phyloP scores from a whole-genome alignment of 2,888 invertebrate species.

The Eutolmus rufibarbis region DNA sequence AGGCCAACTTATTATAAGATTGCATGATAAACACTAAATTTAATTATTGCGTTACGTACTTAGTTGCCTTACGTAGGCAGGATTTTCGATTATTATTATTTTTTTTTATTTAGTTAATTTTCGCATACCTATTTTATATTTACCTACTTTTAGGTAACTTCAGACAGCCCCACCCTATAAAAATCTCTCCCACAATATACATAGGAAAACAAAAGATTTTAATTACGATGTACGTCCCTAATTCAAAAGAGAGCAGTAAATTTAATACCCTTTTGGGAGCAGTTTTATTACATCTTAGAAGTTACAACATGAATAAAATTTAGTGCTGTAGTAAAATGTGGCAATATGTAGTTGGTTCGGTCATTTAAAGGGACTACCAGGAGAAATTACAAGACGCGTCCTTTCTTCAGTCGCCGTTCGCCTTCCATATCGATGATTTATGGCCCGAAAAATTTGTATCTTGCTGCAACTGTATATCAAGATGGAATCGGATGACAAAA shows the following conservation, averaged over 20 bases:
- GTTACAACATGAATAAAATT: neutral
- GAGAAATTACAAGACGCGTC: neutral
- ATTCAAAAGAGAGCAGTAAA: neutral
- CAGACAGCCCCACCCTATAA: neutral
- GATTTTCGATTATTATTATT: too few species aligned
- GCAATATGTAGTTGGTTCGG: neutral
- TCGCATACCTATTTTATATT: too few species aligned
- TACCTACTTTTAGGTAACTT: too few species aligned
- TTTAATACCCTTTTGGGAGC: neutral
- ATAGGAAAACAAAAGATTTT: neutral
- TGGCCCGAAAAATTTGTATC: neutral
- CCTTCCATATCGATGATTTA: neutral
- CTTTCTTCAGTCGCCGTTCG: neutral
- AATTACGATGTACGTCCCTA: neutral
- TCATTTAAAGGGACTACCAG: neutral
- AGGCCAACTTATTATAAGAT: too few species aligned
- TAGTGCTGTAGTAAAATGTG: neutral
- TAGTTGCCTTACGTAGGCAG: too few species aligned
- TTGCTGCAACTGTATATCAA: neutral
- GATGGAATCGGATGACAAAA: neutral
- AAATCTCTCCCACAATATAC: too few species aligned
- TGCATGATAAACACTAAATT: too few species aligned
- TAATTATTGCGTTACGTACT: too few species aligned
- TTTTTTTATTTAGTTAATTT: too few species aligned
- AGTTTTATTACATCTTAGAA: neutral